These are phyloP conservation scores for Lagorchestes hirsutus DNA, from an alignment of 2,797 vertebrate genomes.

Conservation along the genomic window DNA sequence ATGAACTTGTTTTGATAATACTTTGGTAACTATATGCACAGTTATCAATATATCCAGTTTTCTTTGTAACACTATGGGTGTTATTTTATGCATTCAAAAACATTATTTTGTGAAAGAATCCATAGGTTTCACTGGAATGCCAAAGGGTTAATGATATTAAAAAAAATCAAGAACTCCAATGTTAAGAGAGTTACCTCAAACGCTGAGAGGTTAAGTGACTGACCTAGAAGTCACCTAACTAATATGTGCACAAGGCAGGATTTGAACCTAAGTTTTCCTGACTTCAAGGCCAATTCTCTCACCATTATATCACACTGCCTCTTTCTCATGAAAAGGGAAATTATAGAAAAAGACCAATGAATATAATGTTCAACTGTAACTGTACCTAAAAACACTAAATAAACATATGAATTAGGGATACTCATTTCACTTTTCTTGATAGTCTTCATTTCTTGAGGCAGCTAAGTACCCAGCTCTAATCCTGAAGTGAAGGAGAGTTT, in stretches of 20 bases:
- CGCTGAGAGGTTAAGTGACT: not conserved
- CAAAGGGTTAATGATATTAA: not conserved
- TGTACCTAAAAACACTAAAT: not conserved
- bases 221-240: not conserved
- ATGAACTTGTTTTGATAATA: not conserved
- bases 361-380: not conserved
- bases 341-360: not conserved
- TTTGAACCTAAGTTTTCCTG: not conserved
- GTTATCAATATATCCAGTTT: not conserved
- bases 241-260: not conserved
- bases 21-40: not conserved
- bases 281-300: not conserved
- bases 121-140: not conserved
- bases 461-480: not conserved
- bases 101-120: not conserved
- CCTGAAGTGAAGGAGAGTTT: not conserved
- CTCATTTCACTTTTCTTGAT: not conserved
- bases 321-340: not conserved
- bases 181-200: not conserved
- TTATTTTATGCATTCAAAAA: not conserved
- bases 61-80: not conserved
- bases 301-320: not conserved
- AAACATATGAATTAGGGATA: not conserved
- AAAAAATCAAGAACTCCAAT: not conserved
- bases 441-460: not conserved